Conservation (phyloP, 2,113 vertebrate species). For the Dendropsophus ebraccatus region DNA sequence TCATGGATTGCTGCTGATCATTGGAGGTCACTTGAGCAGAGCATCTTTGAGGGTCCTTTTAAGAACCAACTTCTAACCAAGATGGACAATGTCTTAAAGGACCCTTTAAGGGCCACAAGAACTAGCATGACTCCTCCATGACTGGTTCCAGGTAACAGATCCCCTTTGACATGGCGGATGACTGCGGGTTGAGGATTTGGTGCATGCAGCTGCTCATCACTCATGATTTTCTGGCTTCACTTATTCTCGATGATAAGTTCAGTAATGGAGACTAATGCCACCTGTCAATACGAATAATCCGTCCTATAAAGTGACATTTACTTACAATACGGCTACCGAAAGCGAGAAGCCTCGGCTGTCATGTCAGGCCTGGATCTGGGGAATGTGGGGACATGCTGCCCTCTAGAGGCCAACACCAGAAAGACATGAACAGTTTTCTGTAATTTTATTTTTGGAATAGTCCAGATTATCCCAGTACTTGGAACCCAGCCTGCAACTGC, state of each 20-base stretch:
- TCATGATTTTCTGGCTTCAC: too few relatives aligned
- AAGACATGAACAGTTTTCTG: background rate
- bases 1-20: background rate
- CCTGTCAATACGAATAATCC: background rate
- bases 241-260: too few relatives aligned
- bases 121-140: too few relatives aligned
- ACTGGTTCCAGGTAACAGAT: background rate
- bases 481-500: too few relatives aligned
- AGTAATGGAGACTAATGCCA: background rate
- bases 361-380: background rate
- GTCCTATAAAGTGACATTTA: background rate
- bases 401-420: constrained; percentile 7
- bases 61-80: background rate
- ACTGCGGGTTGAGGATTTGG: background rate
- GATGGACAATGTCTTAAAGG: background rate
- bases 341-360: background rate
- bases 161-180: background rate
- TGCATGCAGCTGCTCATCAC: background rate
- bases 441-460: too few relatives aligned
- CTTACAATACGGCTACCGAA: background rate
- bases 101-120: too few relatives aligned
- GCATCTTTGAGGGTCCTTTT: too few relatives aligned
- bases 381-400: background rate
- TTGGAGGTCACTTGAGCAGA: background rate
- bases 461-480: too few relatives aligned